A percentile compares a stretch with the other conserved stretches of the same genome.
Evolutionary conservation across 2,797 vertebrate species (phyloP).

Genomic region (Coreius guichenoti): DNA sequence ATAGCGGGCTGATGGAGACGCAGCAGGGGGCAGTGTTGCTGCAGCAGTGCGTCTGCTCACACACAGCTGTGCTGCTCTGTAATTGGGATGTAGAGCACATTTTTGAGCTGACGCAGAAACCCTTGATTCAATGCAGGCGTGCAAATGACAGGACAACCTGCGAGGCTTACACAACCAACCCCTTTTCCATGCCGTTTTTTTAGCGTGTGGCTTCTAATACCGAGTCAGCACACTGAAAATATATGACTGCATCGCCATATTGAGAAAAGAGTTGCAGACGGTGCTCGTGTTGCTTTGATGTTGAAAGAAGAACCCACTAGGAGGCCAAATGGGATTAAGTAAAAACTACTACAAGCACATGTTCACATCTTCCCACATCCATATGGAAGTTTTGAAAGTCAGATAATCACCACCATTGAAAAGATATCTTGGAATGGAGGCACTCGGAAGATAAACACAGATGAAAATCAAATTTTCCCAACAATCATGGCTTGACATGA

Average conservation of each 20-base stretch:
- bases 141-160: constrained; percentile 74
- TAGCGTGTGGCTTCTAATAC: constrained; percentile 29
- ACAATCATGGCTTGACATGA: background rate
- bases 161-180: constrained; percentile 47
- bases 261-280: background rate
- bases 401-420: background rate
- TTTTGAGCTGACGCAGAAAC: constrained; percentile 74
- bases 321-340: background rate
- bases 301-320: background rate
- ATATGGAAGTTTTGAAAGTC: background rate
- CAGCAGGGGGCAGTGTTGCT: constrained; percentile 81
- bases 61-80: constrained; percentile 64
- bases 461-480: background rate
- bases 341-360: background rate
- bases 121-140: constrained; percentile 81
- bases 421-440: background rate
- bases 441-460: background rate
- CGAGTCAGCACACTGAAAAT: constrained; percentile 50
- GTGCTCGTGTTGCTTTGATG: background rate
- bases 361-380: background rate
- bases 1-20: background rate
- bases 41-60: constrained; percentile 61
- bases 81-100: constrained; percentile 84
- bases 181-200: constrained; percentile 21
- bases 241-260: constrained; percentile 26